Evolutionary conservation across 2,888 invertebrate species (phyloP).

Genomic region (Ochlodes sylvanus): DNA sequence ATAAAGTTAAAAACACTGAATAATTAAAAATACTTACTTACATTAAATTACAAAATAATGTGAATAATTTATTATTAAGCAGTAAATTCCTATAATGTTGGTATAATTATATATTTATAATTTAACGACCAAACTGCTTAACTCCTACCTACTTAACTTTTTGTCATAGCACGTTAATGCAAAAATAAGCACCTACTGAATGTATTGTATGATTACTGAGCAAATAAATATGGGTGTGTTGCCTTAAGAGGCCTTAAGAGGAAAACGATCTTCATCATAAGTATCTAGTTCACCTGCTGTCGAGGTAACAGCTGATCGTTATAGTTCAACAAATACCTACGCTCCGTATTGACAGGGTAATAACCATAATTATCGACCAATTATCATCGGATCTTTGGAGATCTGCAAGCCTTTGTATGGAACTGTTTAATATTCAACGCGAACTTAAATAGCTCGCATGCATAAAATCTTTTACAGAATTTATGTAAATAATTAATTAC

Average conservation of each 20-base stretch:
- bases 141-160: no score
- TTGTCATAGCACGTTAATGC: no score
- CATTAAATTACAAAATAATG: no score
- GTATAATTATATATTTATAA: no score
- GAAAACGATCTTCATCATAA: conserved; percentile 23
- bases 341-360: conserved; percentile 50
- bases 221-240: not conserved
- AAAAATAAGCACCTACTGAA: no score
- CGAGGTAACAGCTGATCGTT: conserved; percentile 42
- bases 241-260: conserved; percentile 8
- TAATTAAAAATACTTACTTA: no score
- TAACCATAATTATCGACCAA: conserved; percentile 40
- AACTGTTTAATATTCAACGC: conserved; percentile 18
- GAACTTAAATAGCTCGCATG: not conserved
- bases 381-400: conserved; percentile 21
- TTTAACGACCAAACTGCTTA: no score
- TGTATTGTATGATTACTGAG: not conserved
- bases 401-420: conserved; percentile 4
- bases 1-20: no score
- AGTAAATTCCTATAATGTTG: no score
- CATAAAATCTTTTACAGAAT: not conserved
- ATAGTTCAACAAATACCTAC: conserved; percentile 36
- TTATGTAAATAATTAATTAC: not conserved
- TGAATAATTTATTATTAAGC: no score
- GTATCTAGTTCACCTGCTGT: conserved; percentile 43